A percentile compares a stretch with the other conserved stretches of the same genome.
These are phyloP conservation scores for Dinocampus coccinellae DNA, from an alignment of 2,888 invertebrate genomes.

Conservation along the genomic window DNA sequence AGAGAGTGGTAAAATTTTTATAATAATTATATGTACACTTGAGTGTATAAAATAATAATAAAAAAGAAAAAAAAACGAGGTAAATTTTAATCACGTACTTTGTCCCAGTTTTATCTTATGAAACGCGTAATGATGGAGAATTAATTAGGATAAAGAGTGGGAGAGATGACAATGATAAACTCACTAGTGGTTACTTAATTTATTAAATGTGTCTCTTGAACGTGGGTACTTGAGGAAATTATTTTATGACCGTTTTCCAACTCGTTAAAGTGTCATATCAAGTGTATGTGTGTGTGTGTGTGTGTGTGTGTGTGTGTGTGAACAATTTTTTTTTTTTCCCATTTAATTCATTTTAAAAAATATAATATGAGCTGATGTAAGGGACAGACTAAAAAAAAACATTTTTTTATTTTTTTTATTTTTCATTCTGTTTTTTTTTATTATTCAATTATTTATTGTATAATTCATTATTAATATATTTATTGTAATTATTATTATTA, in stretches of 20 bases:
- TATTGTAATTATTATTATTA: background rate
- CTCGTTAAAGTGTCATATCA: background rate
- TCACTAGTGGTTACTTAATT: background rate
- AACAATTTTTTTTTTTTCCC: background rate
- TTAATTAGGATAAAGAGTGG: background rate
- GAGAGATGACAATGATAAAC: background rate
- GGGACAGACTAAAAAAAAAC: background rate
- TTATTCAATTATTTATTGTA: background rate
- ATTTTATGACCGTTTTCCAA: background rate
- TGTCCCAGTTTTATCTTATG: background rate
- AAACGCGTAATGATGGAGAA: background rate
- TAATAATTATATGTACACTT: background rate
- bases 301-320: too few species aligned
- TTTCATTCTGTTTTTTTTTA: background rate
- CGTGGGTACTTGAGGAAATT: background rate
- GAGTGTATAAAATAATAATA: too few species aligned
- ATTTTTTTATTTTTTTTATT: background rate
- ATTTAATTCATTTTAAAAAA: background rate
- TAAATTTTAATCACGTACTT: background rate
- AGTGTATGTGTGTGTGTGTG: too few species aligned
- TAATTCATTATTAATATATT: constrained; percentile 7
- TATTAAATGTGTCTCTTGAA: background rate
- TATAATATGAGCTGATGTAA: background rate
- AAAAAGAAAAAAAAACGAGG: background rate
- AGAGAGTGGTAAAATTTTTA: background rate